These are phyloP conservation scores for Xestia xanthographa DNA, from an alignment of 2,888 invertebrate species.

Conservation along the genomic window DNA sequence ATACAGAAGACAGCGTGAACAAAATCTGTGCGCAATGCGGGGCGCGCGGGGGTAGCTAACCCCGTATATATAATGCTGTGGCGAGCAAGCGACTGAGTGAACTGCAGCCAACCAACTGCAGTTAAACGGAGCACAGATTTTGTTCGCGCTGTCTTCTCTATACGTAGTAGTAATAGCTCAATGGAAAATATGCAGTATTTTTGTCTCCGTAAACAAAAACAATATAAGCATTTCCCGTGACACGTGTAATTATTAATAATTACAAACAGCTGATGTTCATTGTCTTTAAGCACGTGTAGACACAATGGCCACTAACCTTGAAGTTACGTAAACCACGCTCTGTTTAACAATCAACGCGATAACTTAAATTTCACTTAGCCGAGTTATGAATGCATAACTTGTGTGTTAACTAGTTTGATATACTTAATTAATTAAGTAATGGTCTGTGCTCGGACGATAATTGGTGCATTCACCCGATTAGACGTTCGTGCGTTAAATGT, in stretches of 20 bases:
- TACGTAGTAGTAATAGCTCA: too few relatives aligned
- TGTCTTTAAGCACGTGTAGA: constrained; percentile 40
- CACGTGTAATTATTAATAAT: constrained; percentile 20
- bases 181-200: too few relatives aligned
- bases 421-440: constrained; percentile 37
- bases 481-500: constrained; percentile 39
- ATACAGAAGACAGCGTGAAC: too few relatives aligned
- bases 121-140: too few relatives aligned
- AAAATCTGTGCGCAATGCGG: too few relatives aligned
- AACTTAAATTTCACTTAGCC: constrained; percentile 49
- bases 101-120: too few relatives aligned
- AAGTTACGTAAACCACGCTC: constrained; percentile 48
- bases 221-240: constrained; percentile 26
- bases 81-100: too few relatives aligned
- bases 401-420: constrained; percentile 25
- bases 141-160: too few relatives aligned
- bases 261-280: constrained; percentile 22
- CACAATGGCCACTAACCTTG: constrained; percentile 55
- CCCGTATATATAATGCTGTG: too few relatives aligned
- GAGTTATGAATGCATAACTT: constrained; percentile 39
- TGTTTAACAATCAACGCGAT: constrained; percentile 37
- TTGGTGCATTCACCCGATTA: constrained; percentile 51
- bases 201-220: background rate
- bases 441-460: constrained; percentile 21
- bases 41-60: too few relatives aligned